Percentiles rank a stretch among this genome's conserved stretches.
phyloP scores from a whole-genome alignment of 2,113 vertebrate genomes.

The Vulpes ferrilata region DNA sequence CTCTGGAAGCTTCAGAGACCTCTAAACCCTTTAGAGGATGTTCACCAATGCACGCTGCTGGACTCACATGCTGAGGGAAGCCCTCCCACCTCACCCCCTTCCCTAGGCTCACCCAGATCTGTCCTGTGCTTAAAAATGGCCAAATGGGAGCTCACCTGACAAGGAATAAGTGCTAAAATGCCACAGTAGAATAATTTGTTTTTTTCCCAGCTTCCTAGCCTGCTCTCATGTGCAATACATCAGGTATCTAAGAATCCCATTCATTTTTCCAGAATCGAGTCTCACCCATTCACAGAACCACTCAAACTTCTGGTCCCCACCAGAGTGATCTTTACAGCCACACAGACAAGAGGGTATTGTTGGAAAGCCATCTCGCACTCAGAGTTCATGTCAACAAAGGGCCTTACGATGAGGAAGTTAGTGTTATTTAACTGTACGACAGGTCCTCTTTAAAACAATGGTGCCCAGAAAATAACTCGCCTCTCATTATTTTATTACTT shows the following conservation, averaged over 20 bases:
- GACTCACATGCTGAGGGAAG: not conserved
- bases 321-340: not conserved
- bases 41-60: not conserved
- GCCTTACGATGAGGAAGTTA: not conserved
- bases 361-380: not conserved
- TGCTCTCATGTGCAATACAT: not conserved
- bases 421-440: not conserved
- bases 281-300: not conserved
- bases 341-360: not conserved
- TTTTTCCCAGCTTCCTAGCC: not conserved
- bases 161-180: not conserved
- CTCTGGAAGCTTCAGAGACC: not conserved
- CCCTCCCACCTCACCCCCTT: rapidly evolving
- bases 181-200: not conserved
- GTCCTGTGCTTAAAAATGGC: not conserved
- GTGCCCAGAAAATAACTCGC: not conserved
- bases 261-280: not conserved
- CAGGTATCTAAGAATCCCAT: not conserved
- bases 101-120: not conserved
- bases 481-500: constrained; percentile 36
- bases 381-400: rapidly evolving
- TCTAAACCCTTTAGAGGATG: not conserved
- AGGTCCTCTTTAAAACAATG: not conserved
- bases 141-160: not conserved
- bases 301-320: not conserved